These are phyloP conservation scores for Halichoeres trimaculatus DNA, from an alignment of 2,113 vertebrate genomes.

Conservation along the genomic window DNA sequence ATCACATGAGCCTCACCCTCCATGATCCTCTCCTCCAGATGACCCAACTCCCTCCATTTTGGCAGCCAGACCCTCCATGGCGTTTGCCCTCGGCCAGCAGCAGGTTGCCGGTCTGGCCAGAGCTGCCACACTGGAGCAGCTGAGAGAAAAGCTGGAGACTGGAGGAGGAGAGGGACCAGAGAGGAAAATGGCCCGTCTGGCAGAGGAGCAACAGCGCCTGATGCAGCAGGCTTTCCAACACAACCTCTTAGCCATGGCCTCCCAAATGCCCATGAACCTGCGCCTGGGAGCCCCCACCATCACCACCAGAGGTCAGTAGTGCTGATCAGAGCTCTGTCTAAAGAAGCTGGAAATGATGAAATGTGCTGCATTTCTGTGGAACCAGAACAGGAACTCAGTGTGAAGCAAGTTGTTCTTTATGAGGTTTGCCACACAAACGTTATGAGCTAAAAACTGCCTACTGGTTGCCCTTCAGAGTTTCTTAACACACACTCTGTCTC, in stretches of 20 bases:
- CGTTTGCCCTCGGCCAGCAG: slow-evolving; percentile 85
- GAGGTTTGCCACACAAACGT: neutral
- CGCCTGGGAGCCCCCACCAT: slow-evolving; percentile 83
- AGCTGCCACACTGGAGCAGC: slow-evolving; percentile 90
- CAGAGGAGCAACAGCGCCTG: slow-evolving; percentile 92
- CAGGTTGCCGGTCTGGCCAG: slow-evolving; percentile 85
- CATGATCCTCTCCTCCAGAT: slow-evolving; percentile 60
- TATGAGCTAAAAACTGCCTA: neutral
- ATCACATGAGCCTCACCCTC: neutral
- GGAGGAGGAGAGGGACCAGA: slow-evolving; percentile 87
- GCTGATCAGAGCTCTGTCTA: neutral
- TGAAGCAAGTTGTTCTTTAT: neutral
- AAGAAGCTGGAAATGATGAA: neutral
- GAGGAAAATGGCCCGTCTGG: slow-evolving; percentile 88
- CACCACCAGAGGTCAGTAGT: slow-evolving; percentile 87
- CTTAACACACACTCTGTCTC: no score
- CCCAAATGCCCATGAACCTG: slow-evolving; percentile 93
- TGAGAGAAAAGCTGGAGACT: slow-evolving; percentile 92
- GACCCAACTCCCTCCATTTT: slow-evolving; percentile 81
- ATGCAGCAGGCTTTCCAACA: slow-evolving; percentile 96
- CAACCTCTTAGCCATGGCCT: slow-evolving; percentile 90
- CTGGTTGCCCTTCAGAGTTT: no score
- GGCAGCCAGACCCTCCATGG: slow-evolving; percentile 86
- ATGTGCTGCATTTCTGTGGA: neutral
- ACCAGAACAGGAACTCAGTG: no score